Conservation (phyloP, 2,888 invertebrate genomes). For the Gandaritis pyraliata region DNA sequence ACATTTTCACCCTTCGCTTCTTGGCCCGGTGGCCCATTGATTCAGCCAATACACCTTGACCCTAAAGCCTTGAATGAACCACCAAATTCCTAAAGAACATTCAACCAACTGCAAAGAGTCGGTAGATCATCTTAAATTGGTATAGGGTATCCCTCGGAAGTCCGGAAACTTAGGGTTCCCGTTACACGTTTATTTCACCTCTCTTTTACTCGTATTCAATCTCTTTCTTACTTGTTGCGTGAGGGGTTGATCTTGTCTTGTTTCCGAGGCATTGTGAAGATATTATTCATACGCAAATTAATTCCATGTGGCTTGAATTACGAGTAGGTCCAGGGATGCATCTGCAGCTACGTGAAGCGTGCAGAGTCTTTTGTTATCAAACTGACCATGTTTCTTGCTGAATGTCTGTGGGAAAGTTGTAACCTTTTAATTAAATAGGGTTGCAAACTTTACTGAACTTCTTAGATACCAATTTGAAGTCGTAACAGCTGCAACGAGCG, state of each 20-base stretch:
- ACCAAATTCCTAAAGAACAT: constrained; percentile 39
- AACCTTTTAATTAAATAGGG: background rate
- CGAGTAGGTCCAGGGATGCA: constrained; percentile 25
- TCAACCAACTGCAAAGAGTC: constrained; percentile 46
- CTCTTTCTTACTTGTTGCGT: constrained; percentile 62
- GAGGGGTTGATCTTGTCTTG: constrained; percentile 61
- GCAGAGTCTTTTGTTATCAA: constrained; percentile 9
- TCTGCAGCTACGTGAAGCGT: constrained; percentile 22
- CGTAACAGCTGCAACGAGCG: no score
- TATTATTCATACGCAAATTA: constrained; percentile 58
- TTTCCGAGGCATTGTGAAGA: constrained; percentile 52
- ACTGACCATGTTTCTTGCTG: constrained; percentile 12
- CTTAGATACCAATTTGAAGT: background rate
- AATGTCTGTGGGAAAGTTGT: background rate
- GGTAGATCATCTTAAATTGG: constrained; percentile 60
- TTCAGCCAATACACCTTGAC: constrained; percentile 49
- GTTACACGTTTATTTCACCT: constrained; percentile 58
- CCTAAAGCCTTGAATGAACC: constrained; percentile 49
- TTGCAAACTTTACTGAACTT: no score
- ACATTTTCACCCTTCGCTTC: constrained; percentile 50
- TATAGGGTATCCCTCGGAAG: constrained; percentile 60
- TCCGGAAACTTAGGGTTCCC: constrained; percentile 70
- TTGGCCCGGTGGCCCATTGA: constrained; percentile 72
- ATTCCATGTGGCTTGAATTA: constrained; percentile 44
- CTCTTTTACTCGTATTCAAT: constrained; percentile 51